These are phyloP conservation scores for Acrossocheilus wenchowensis DNA, from an alignment of 2,797 vertebrate genomes.

Conservation along the genomic window DNA sequence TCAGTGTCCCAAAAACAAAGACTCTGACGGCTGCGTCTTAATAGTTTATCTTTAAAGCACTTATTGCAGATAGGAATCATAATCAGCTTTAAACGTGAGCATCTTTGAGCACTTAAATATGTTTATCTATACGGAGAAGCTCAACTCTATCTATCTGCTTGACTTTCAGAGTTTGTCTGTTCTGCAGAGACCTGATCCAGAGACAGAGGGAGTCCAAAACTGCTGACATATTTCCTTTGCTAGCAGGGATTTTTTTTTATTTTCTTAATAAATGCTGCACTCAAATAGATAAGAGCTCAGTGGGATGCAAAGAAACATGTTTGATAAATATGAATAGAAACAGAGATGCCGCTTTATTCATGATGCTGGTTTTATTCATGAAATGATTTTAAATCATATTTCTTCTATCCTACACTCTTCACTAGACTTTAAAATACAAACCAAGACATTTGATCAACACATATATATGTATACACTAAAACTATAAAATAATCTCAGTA, in stretches of 20 bases:
- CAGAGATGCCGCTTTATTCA: slow-evolving; percentile 16
- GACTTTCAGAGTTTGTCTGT: slow-evolving; percentile 69
- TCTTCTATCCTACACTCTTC: not conserved
- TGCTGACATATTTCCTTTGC: slow-evolving; percentile 72
- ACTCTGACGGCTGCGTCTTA: not conserved
- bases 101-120: slow-evolving; percentile 75
- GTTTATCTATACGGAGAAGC: slow-evolving; percentile 81
- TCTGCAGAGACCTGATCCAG: slow-evolving; percentile 56
- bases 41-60: slow-evolving; percentile 4
- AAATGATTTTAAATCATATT: not conserved
- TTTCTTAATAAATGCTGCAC: slow-evolving; percentile 70
- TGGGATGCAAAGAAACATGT: slow-evolving; percentile 35
- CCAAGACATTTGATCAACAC: not conserved
- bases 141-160: slow-evolving; percentile 75
- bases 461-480: not conserved
- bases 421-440: not conserved
- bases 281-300: slow-evolving; percentile 52
- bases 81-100: slow-evolving; percentile 43
- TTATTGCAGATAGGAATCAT: slow-evolving; percentile 39
- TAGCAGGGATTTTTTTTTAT: slow-evolving; percentile 66
- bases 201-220: slow-evolving; percentile 54
- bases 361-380: not conserved
- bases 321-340: slow-evolving; percentile 42
- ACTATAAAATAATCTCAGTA: too few relatives aligned
- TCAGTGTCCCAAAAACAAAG: not conserved